phyloP scores from a whole-genome alignment of 2,888 invertebrate species.

The Eilema griseolum region DNA sequence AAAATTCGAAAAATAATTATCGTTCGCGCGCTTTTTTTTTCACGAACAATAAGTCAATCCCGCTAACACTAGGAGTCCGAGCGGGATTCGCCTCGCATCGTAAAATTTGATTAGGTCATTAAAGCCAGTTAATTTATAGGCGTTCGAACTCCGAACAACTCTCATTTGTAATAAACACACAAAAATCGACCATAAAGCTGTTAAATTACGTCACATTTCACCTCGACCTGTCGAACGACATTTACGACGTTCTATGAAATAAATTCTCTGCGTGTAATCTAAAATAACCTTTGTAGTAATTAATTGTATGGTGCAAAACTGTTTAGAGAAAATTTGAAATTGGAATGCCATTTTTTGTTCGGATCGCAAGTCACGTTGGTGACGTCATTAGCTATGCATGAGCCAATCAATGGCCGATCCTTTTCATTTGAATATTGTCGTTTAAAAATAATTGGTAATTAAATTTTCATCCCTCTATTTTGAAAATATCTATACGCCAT shows the following conservation, averaged over 20 bases:
- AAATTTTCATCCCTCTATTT: slow-evolving; percentile 24
- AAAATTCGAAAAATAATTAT: slow-evolving; percentile 84
- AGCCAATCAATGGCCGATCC: slow-evolving; percentile 40
- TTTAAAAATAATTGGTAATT: slow-evolving; percentile 25
- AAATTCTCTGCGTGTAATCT: slow-evolving; percentile 70
- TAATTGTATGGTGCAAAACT: slow-evolving; percentile 66
- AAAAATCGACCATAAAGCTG: slow-evolving; percentile 72
- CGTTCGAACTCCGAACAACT: slow-evolving; percentile 78
- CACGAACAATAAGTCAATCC: slow-evolving; percentile 83
- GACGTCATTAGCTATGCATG: slow-evolving; percentile 43
- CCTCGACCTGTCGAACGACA: slow-evolving; percentile 47
- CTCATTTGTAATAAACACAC: slow-evolving; percentile 76
- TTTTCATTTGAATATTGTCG: slow-evolving; percentile 29
- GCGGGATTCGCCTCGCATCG: slow-evolving; percentile 84
- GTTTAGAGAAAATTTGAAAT: slow-evolving; percentile 45
- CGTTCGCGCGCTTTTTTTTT: slow-evolving; percentile 64
- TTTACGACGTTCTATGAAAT: slow-evolving; percentile 70
- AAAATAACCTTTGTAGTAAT: slow-evolving; percentile 79
- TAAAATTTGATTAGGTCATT: slow-evolving; percentile 87
- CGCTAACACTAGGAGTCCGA: slow-evolving; percentile 84
- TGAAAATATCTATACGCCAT: slow-evolving; percentile 8
- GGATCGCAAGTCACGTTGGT: slow-evolving; percentile 38
- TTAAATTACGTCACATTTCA: slow-evolving; percentile 59
- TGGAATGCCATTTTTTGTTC: slow-evolving; percentile 43
- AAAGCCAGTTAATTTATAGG: slow-evolving; percentile 86